A percentile compares a stretch with the other conserved stretches of the same genome.
These are phyloP conservation scores for Clostera curtula DNA, from an alignment of 2,888 invertebrate genomes.

Conservation along the genomic window DNA sequence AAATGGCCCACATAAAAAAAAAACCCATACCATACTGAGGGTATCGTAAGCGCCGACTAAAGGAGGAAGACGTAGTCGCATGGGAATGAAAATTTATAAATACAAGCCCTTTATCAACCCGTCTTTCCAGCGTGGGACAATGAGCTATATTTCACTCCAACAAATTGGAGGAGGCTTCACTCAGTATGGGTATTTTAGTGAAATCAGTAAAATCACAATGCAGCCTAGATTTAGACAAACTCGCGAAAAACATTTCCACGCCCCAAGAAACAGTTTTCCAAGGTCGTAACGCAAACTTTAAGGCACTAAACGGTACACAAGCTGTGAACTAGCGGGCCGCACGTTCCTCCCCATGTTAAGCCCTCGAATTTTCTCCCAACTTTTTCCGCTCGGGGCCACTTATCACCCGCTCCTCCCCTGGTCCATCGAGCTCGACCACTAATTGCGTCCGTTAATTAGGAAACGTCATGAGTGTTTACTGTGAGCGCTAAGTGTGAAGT, in stretches of 20 bases:
- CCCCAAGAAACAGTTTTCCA: conserved; percentile 24
- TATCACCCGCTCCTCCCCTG: conserved; percentile 47
- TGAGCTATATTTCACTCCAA: too few relatives aligned
- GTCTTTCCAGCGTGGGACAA: too few relatives aligned
- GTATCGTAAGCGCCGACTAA: too few relatives aligned
- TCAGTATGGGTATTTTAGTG: too few relatives aligned
- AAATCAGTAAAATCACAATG: too few relatives aligned
- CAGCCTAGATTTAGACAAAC: too few relatives aligned
- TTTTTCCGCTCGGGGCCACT: conserved; percentile 67
- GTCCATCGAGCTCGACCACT: conserved; percentile 66
- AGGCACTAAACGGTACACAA: conserved; percentile 15
- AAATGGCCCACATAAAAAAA: too few relatives aligned
- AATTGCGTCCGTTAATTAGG: conserved; percentile 76
- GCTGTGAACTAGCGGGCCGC: conserved; percentile 31
- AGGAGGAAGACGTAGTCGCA: too few relatives aligned
- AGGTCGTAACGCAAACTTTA: conserved; percentile 27
- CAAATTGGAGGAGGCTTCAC: too few relatives aligned
- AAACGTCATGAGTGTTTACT: conserved; percentile 76
- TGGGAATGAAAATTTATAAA: too few relatives aligned
- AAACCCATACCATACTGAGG: too few relatives aligned
- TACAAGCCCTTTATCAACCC: too few relatives aligned
- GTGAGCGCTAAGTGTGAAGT: conserved; percentile 73
- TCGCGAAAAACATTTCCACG: not conserved
- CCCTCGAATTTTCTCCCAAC: conserved; percentile 65
- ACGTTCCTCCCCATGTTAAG: conserved; percentile 45